Evolutionary conservation across 1,140 invertebrate genomes (phyloP).

Genomic region (Himalopsyche phryganea): DNA sequence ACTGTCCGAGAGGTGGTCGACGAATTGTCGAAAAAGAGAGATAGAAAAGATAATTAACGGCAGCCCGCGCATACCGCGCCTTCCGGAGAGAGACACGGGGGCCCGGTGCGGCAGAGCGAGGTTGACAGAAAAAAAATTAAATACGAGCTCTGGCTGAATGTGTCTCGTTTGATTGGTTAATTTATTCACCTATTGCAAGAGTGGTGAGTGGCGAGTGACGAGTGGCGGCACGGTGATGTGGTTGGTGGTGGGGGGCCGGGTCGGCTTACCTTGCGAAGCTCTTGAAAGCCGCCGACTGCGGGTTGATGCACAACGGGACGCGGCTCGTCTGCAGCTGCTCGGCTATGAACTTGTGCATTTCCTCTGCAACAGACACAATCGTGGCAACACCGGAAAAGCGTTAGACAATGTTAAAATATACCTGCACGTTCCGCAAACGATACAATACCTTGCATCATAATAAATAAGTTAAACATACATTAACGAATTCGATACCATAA

Average conservation of each 20-base stretch:
- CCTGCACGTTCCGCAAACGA: too few species aligned
- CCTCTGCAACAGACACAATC: constrained; percentile 66
- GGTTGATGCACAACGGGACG: constrained; percentile 98
- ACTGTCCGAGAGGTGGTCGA: too few species aligned
- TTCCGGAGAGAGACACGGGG: constrained; percentile 7
- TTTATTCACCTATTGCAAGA: constrained; percentile 33
- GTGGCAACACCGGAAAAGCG: too few species aligned
- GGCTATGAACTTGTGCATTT: constrained; percentile 97
- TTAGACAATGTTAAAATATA: too few species aligned
- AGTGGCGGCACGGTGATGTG: constrained; percentile 38
- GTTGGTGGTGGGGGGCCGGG: constrained; percentile 43
- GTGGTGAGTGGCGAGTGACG: constrained; percentile 40
- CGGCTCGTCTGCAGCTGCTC: constrained; percentile 91
- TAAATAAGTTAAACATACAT: too few species aligned
- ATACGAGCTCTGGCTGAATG: neutral
- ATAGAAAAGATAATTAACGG: neutral
- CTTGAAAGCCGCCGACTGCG: constrained; percentile 97
- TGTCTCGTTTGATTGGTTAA: constrained; percentile 30
- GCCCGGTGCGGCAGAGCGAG: constrained; percentile 13
- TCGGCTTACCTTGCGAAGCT: constrained; percentile 95
- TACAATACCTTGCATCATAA: too few species aligned
- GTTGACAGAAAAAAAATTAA: neutral
- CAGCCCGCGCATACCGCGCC: too few species aligned
- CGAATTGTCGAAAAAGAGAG: too few species aligned
- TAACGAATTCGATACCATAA: too few species aligned